These are phyloP conservation scores for Halocynthia roretzi DNA, from an alignment of 23 tunicate species.

Conservation along the genomic window DNA sequence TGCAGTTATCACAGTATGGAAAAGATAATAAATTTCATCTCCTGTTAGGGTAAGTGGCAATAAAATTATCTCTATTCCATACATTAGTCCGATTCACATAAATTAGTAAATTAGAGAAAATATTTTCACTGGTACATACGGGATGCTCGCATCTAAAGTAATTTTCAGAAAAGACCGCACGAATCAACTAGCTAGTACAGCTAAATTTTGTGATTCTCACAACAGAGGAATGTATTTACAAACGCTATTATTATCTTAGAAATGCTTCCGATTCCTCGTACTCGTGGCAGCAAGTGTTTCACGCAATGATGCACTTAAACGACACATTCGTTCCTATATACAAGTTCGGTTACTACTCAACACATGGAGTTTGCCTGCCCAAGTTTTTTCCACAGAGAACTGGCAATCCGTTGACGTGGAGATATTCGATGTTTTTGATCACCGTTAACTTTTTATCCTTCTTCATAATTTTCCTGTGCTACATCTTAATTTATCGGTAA, in stretches of 20 bases:
- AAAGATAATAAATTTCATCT: neutral
- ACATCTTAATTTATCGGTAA: slow-evolving; percentile 1
- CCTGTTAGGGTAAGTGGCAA: neutral
- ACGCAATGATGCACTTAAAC: neutral
- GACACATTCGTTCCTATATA: neutral
- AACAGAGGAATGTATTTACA: no score
- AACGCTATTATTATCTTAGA: no score
- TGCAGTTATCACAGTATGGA: no score
- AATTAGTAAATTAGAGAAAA: no score
- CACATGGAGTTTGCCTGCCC: slow-evolving; percentile 1
- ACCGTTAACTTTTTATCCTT: neutral
- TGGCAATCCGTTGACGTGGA: neutral
- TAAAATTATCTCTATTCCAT: no score
- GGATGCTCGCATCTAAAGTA: no score
- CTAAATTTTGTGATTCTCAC: no score
- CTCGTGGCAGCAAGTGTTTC: neutral
- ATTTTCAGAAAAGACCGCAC: no score
- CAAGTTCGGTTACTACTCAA: neutral
- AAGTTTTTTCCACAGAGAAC: neutral
- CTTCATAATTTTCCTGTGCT: neutral
- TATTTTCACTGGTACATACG: no score
- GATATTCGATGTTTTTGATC: slow-evolving; percentile 3
- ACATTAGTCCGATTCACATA: no score
- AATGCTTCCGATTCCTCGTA: neutral
- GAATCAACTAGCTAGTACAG: no score